Percentiles rank a stretch among this genome's conserved stretches.
Evolutionary conservation across 2,113 vertebrate species (phyloP).

Genomic region (Actinemys pallida): DNA sequence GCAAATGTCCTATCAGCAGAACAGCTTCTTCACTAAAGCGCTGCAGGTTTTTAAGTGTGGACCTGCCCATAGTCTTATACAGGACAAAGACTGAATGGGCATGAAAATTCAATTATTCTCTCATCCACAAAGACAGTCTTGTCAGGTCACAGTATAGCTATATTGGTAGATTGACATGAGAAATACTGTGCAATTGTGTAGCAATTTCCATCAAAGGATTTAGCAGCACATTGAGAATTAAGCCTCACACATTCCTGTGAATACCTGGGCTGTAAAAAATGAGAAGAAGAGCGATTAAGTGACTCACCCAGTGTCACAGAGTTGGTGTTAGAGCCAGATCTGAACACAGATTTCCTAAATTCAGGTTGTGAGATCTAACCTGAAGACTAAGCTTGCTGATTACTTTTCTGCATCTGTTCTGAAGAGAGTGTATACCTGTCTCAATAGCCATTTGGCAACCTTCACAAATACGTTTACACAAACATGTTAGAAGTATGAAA

Average conservation of each 20-base stretch:
- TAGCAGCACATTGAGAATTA: neutral
- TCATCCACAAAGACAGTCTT: neutral
- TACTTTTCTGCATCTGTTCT: neutral
- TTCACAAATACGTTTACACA: neutral
- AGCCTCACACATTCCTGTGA: neutral
- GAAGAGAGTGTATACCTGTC: neutral
- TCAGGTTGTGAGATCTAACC: neutral
- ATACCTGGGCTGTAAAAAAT: neutral
- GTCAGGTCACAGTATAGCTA: neutral
- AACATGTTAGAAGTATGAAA: neutral
- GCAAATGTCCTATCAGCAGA: neutral
- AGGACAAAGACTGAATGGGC: neutral
- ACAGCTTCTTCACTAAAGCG: neutral
- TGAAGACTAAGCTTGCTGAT: neutral
- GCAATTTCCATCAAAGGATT: neutral
- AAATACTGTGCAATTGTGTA: slow-evolving; percentile 17
- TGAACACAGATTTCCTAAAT: neutral
- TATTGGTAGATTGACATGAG: neutral
- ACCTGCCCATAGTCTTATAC: neutral
- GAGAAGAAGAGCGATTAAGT: neutral
- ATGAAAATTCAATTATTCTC: neutral
- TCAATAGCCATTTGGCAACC: neutral
- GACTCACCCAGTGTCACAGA: neutral
- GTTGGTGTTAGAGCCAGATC: neutral
- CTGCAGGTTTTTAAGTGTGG: neutral